Conservation (phyloP, 2,888 invertebrate species). For the Formica aserva region DNA sequence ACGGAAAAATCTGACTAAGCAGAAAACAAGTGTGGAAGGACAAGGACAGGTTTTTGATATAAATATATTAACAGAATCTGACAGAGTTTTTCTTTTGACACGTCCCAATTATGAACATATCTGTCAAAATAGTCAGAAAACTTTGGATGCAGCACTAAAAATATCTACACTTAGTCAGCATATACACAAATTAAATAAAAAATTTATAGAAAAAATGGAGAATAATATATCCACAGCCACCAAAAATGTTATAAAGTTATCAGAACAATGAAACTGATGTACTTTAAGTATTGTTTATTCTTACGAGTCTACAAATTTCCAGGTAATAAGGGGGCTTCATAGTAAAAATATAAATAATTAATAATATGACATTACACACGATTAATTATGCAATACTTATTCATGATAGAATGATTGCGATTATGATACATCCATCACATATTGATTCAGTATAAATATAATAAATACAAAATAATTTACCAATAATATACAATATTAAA, state of each 20-base stretch:
- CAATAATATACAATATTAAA: constrained; percentile 32
- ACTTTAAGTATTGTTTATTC: constrained; percentile 27
- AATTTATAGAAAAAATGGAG: constrained; percentile 67
- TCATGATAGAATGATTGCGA: background rate
- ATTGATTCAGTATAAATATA: background rate
- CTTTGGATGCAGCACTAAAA: constrained; percentile 62
- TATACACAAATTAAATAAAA: constrained; percentile 63
- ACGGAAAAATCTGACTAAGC: constrained; percentile 59
- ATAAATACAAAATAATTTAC: constrained; percentile 46
- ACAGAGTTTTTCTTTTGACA: constrained; percentile 72
- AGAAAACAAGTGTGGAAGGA: constrained; percentile 48
- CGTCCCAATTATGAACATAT: constrained; percentile 75
- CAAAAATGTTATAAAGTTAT: constrained; percentile 65
- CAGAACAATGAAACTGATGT: constrained; percentile 5
- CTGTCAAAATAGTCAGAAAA: constrained; percentile 65
- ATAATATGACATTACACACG: constrained; percentile 19
- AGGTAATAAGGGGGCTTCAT: background rate
- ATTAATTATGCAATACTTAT: constrained; percentile 35
- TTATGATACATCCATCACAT: background rate
- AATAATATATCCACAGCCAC: constrained; percentile 60
- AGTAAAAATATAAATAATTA: constrained; percentile 48
- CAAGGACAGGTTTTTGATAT: constrained; percentile 71
- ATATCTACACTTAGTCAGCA: constrained; percentile 59
- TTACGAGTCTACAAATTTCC: constrained; percentile 23
- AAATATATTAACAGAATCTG: constrained; percentile 68